Percentiles rank a stretch among this genome's conserved stretches.
Conservation (phyloP, 2,888 invertebrate genomes). For the Xylota sylvarum region DNA sequence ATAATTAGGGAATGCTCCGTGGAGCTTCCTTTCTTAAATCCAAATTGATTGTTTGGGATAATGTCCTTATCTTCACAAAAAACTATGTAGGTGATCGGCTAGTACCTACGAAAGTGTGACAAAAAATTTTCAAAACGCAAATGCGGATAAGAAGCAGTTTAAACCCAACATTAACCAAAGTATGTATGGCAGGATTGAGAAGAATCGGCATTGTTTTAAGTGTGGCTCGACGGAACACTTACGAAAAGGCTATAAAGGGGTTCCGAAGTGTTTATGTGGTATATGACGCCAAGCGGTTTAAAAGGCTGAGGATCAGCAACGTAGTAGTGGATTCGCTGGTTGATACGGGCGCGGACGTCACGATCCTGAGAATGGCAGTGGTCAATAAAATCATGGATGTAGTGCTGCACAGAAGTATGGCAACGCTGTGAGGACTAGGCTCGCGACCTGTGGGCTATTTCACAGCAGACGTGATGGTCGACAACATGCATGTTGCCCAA, state of each 20-base stretch:
- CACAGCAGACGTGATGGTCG: conserved; percentile 38
- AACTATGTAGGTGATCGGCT: too few relatives aligned
- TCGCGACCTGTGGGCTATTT: conserved; percentile 38
- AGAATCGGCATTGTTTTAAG: conserved; percentile 30
- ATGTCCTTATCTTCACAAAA: too few relatives aligned
- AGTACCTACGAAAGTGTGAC: conserved; percentile 34
- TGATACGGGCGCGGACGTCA: conserved; percentile 24
- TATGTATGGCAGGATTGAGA: conserved; percentile 12
- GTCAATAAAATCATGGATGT: too few relatives aligned
- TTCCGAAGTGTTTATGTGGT: conserved; percentile 15
- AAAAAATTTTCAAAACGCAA: conserved; percentile 31
- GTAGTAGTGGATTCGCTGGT: conserved; percentile 28
- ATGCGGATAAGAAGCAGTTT: too few relatives aligned
- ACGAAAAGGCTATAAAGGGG: conserved; percentile 12
- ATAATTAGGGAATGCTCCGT: too few relatives aligned
- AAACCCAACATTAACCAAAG: conserved; percentile 28
- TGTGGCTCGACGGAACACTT: conserved; percentile 18
- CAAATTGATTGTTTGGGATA: too few relatives aligned
- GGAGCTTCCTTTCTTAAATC: too few relatives aligned
- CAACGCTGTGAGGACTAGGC: conserved; percentile 31
- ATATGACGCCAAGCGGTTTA: conserved; percentile 7
- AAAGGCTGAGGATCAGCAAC: conserved; percentile 26
- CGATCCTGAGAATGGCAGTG: conserved; percentile 18
- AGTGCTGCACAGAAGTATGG: too few relatives aligned
- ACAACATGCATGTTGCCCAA: conserved; percentile 38